Evolutionary conservation across 2,797 vertebrate genomes (phyloP).

Genomic region (Coreius guichenoti): DNA sequence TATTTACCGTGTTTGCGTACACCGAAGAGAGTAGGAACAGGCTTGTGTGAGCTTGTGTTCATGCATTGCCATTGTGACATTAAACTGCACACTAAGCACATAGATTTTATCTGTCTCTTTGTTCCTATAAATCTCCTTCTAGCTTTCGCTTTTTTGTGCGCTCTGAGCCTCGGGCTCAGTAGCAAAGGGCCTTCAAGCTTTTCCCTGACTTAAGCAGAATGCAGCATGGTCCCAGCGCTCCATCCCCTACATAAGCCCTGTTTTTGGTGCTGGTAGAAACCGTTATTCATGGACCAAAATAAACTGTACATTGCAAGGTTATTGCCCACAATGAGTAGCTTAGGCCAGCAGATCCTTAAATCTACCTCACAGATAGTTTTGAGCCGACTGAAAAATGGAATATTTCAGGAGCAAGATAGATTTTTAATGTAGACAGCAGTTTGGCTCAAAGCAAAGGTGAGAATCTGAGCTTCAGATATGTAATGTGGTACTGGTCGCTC

Average conservation of each 20-base stretch:
- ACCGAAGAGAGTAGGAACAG: neutral
- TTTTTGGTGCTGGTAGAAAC: constrained; percentile 36
- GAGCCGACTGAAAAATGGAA: constrained; percentile 22
- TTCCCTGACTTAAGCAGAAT: constrained; percentile 51
- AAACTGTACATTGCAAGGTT: constrained; percentile 50
- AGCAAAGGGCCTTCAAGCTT: constrained; percentile 27
- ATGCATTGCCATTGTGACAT: constrained; percentile 27
- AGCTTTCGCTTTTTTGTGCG: constrained; percentile 20
- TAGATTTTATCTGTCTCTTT: constrained; percentile 60
- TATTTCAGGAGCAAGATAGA: neutral
- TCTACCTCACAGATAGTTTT: constrained; percentile 29
- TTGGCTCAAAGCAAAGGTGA: constrained; percentile 1
- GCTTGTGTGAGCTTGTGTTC: constrained; percentile 6
- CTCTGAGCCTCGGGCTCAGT: constrained; percentile 39
- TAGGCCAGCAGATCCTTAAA: constrained; percentile 43
- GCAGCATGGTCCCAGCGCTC: constrained; percentile 25
- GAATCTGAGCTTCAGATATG: constrained; percentile 7
- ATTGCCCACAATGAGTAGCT: constrained; percentile 46
- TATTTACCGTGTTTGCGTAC: constrained; percentile 50
- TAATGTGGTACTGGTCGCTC: neutral
- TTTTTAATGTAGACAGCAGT: constrained; percentile 27
- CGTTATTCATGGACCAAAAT: constrained; percentile 46
- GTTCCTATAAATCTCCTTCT: constrained; percentile 58
- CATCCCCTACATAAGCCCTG: constrained; percentile 14
- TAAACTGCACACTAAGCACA: constrained; percentile 59